A percentile compares a stretch with the other conserved stretches of the same genome.
Evolutionary conservation across 2,113 vertebrate genomes (phyloP).

Genomic region (Eupsittula cactorum): DNA sequence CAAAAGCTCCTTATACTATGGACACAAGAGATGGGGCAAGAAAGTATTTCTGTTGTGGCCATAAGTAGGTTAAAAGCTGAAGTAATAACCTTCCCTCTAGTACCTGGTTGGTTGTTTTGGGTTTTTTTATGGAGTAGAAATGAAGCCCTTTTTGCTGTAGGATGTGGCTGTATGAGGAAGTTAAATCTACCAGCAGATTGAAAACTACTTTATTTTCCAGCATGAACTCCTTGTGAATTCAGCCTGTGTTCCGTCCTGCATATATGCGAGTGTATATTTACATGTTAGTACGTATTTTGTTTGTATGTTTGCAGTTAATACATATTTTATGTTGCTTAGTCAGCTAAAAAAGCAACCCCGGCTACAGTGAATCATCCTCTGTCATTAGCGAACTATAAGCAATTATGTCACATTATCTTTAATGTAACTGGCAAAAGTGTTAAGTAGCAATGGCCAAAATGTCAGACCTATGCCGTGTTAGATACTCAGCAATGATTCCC

Average conservation of each 20-base stretch:
- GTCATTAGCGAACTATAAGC: background rate
- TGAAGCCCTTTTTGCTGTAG: background rate
- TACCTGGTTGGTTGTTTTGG: background rate
- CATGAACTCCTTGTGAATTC: background rate
- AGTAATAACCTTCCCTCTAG: background rate
- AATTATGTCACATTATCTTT: background rate
- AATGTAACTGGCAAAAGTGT: background rate
- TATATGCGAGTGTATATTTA: background rate
- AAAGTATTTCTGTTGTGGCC: background rate
- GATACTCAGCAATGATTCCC: background rate
- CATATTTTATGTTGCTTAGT: background rate
- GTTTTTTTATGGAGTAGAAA: background rate
- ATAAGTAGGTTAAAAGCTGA: background rate
- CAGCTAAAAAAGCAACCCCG: background rate
- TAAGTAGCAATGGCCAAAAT: background rate
- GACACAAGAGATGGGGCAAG: background rate
- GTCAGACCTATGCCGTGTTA: background rate
- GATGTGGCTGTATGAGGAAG: background rate
- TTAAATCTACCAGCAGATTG: background rate
- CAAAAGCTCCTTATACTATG: background rate
- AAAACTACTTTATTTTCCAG: background rate
- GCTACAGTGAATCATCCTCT: background rate
- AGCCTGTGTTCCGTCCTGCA: background rate
- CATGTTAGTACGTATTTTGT: background rate
- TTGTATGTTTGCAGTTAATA: background rate